Base-by-base conservation (phyloP, 1,140 invertebrate species). In the Teleogryllus occipitalis region DNA sequence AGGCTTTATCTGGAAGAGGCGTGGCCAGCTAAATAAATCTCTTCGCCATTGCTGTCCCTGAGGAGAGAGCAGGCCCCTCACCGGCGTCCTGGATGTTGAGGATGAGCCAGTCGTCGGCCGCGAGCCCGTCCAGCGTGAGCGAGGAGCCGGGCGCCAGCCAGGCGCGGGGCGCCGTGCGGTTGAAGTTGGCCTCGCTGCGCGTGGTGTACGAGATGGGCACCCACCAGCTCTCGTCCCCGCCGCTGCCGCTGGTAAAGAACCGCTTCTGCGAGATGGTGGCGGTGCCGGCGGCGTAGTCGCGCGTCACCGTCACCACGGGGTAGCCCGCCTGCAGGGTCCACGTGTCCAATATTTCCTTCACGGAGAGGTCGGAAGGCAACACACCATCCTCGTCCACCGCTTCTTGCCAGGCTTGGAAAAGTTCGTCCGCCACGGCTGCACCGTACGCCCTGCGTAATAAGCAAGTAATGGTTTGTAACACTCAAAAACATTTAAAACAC, bases 341-440 rank as follows among this genome's bases (percentile, higher is more conserved):
- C 0, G 89, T 87, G 2, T 77, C 49, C 82, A 84, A 82, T 4
- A 83, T 80, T 4, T 39, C 75, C 21, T 46, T 79, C 8, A 83
- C 47, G 27, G 75, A 72, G 54, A 73, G 15, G 65, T 49, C 65
- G 18, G 76, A 0, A 47, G n/a, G 39, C 22, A 48, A 75, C 8
- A 21, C 8, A 0, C 22, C 48, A 7, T 75, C 78, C 8, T 7
- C 81, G 8, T 88, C 87, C 0, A 88, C 88, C 81, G 88, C 84
- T 47, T 85, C 84, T 0, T 90, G 89, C 82, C 96, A 89, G 5
- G 90, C 88, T 0, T 85, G 77, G 89, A 92, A 95, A 0, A 97
- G 86, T 83, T 95, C 90, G 81, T 93, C 88, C 75, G 93, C 91
- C 78, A 89, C 88, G 0, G 93, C 92, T 82, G 91, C 92, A 0